phyloP scores from a whole-genome alignment of 2,113 vertebrate species.

The Cyprinus carpio region DNA sequence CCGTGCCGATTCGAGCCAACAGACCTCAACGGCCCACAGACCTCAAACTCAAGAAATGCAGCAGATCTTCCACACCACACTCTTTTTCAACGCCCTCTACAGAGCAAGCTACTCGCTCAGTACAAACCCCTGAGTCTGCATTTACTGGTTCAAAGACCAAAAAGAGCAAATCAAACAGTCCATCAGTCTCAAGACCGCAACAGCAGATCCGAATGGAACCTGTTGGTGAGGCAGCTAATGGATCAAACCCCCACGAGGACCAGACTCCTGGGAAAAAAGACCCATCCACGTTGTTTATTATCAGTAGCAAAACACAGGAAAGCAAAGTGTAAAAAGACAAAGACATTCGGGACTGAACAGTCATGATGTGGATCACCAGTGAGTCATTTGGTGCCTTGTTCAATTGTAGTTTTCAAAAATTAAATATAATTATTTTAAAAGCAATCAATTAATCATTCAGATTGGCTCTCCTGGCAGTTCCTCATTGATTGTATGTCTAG shows the following conservation, averaged over 20 bases:
- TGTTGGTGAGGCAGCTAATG: constrained; percentile 29
- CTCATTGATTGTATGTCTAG: neutral
- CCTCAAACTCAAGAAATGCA: neutral
- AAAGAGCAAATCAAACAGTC: constrained; percentile 34
- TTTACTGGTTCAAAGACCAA: constrained; percentile 31
- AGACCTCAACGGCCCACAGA: constrained; percentile 38
- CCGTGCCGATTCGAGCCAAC: constrained; percentile 28
- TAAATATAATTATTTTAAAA: constrained; percentile 33
- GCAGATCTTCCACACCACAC: constrained; percentile 18
- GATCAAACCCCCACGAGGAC: neutral
- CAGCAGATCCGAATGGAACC: constrained; percentile 44
- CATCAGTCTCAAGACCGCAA: constrained; percentile 47
- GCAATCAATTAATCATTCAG: neutral
- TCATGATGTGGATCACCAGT: neutral
- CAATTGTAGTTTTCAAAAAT: constrained; percentile 10
- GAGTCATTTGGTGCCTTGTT: constrained; percentile 67
- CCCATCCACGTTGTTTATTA: constrained; percentile 66
- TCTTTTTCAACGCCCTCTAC: constrained; percentile 3
- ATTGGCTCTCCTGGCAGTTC: neutral
- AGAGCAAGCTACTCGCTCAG: constrained; percentile 2
- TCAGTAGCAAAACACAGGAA: constrained; percentile 67
- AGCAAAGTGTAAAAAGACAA: constrained; percentile 63
- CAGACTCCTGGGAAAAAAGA: constrained; percentile 63
- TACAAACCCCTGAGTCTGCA: neutral
- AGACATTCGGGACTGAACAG: neutral